Conservation (phyloP, 1,140 invertebrate species). For the Anoplophora glabripennis region DNA sequence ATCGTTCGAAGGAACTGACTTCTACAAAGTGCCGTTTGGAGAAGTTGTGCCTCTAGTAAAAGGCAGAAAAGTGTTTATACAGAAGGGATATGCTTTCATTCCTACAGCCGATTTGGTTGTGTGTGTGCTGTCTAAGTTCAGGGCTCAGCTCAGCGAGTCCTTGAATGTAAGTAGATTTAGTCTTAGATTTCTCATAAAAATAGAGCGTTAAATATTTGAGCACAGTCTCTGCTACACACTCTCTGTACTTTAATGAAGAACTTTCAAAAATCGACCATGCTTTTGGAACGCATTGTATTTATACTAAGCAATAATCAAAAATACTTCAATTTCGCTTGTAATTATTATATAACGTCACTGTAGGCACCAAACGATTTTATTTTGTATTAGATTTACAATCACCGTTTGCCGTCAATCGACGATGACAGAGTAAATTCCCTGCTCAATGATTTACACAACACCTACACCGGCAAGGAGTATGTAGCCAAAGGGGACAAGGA, state of each 20-base stretch:
- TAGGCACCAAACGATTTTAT: no score
- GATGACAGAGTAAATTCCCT: conserved; percentile 75
- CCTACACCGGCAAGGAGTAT: conserved; percentile 77
- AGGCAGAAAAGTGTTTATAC: conserved; percentile 74
- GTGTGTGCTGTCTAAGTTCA: conserved; percentile 76
- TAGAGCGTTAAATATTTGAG: no score
- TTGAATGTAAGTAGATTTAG: conserved; percentile 69
- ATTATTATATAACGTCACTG: no score
- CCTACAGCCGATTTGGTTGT: conserved; percentile 79
- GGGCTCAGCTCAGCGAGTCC: conserved; percentile 69
- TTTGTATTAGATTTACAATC: conserved; percentile 48
- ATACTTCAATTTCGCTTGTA: no score
- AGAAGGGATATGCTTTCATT: conserved; percentile 86
- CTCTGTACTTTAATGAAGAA: no score
- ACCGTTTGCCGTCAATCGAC: conserved; percentile 66
- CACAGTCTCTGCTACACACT: no score
- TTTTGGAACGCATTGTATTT: no score
- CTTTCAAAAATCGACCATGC: no score
- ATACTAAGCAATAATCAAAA: no score
- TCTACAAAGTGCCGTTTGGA: conserved; percentile 83
- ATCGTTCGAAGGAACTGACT: conserved; percentile 62
- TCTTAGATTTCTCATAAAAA: no score
- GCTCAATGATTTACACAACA: conserved; percentile 73
- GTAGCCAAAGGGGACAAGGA: conserved; percentile 47
- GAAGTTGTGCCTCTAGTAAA: conserved; percentile 86